These are phyloP conservation scores for Cairina moschata DNA, from an alignment of 2,113 vertebrate species.

Conservation along the genomic window DNA sequence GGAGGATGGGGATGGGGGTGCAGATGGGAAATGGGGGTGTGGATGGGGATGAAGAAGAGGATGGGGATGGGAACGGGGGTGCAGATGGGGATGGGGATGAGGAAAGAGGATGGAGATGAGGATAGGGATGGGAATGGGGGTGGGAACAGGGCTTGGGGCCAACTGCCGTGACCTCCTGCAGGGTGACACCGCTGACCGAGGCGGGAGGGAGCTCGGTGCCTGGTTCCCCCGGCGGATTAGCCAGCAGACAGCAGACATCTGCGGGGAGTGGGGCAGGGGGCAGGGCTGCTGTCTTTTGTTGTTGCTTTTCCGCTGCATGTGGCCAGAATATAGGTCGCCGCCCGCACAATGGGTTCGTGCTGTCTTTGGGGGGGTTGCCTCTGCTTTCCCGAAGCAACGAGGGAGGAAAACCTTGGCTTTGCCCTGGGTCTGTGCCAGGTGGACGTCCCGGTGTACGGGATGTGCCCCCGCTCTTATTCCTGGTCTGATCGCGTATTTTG, in stretches of 20 bases:
- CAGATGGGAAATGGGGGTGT: background rate
- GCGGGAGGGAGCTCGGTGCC: background rate
- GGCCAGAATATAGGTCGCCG: background rate
- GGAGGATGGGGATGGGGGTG: background rate
- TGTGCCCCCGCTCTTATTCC: background rate
- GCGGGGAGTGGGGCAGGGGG: background rate
- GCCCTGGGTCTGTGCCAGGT: background rate
- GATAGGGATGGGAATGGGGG: background rate
- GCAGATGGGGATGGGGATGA: background rate
- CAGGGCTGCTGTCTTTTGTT: background rate
- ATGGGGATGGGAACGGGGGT: too few species aligned
- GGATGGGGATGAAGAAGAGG: background rate
- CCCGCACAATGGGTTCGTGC: fast-evolving
- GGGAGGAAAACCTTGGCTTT: background rate
- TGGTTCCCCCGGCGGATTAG: background rate
- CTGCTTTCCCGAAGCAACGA: background rate
- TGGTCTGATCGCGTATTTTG: background rate
- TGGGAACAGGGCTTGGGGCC: too few species aligned
- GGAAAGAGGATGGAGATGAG: background rate
- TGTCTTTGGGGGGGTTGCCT: background rate
- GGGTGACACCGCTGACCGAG: background rate
- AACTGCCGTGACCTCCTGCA: background rate
- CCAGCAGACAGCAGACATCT: background rate
- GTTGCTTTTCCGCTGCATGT: background rate
- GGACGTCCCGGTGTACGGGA: background rate